phyloP scores from a whole-genome alignment of 35 echinoderm and acorn worm species.

The Apostichopus parvimensis region DNA sequence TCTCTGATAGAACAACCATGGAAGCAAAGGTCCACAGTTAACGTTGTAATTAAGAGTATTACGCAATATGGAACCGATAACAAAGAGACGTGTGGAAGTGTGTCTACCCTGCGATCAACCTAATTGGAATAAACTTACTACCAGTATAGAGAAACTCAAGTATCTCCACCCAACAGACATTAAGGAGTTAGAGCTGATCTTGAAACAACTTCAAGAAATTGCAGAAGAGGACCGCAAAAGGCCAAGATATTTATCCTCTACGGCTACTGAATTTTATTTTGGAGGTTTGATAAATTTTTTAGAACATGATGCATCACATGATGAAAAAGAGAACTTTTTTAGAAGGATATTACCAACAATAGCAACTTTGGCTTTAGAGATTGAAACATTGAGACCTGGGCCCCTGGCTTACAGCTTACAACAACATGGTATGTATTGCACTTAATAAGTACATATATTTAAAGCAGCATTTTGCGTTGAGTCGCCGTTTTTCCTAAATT shows the following conservation, averaged over 20 bases:
- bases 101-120: constrained; percentile 62
- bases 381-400: constrained; percentile 46
- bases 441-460: too few species aligned
- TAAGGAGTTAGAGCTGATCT: background rate
- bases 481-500: too few species aligned
- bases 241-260: background rate
- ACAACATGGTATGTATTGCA: constrained; percentile 53
- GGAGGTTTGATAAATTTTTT: constrained; percentile 61
- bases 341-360: constrained; percentile 58
- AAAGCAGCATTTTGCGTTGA: too few species aligned
- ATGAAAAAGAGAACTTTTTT: constrained; percentile 53
- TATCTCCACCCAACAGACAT: background rate
- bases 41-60: too few species aligned
- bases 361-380: constrained; percentile 45
- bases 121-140: constrained; percentile 34
- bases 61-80: background rate
- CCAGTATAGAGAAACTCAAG: constrained; percentile 19
- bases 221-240: constrained; percentile 10
- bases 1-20: too few species aligned
- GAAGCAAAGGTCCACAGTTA: too few species aligned
- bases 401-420: constrained; percentile 28
- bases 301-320: constrained; percentile 34
- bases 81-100: background rate
- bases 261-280: constrained; percentile 32
- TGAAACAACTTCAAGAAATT: background rate